Conservation (phyloP, 2,888 invertebrate genomes). For the Drosophila prolongata region DNA sequence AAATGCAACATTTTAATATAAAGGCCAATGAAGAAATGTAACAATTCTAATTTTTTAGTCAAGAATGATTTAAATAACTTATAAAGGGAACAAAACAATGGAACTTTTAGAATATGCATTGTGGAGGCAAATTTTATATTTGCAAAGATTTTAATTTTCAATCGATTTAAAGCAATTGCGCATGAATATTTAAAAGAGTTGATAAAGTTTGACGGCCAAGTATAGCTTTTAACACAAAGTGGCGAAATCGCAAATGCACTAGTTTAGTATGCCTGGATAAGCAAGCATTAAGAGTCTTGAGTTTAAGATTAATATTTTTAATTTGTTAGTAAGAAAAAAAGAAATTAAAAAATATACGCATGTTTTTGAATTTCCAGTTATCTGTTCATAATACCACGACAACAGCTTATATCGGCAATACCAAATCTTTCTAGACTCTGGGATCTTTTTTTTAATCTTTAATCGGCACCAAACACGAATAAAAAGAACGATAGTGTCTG, state of each 20-base stretch:
- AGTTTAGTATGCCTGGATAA: neutral
- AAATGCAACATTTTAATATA: neutral
- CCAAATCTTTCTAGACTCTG: neutral
- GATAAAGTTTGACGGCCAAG: constrained; percentile 1
- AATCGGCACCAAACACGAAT: neutral
- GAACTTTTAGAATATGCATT: neutral
- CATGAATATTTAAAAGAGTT: neutral
- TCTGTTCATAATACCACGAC: neutral
- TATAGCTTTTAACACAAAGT: neutral
- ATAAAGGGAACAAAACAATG: neutral
- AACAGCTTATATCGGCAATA: neutral
- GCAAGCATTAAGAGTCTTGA: too few species aligned
- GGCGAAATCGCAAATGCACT: neutral
- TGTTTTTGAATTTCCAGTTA: neutral
- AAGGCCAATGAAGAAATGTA: neutral
- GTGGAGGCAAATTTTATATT: neutral
- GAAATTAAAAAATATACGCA: too few species aligned
- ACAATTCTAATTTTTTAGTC: neutral
- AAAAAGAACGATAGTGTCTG: constrained; percentile 6
- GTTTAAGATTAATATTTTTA: too few species aligned
- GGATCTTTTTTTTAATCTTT: constrained; percentile 11
- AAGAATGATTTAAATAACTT: neutral
- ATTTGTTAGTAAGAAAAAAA: too few species aligned
- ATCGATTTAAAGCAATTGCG: too few species aligned
- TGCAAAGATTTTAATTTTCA: neutral